Base-by-base conservation (phyloP, 2,888 invertebrate genomes). In the Trichacis sp. region DNA sequence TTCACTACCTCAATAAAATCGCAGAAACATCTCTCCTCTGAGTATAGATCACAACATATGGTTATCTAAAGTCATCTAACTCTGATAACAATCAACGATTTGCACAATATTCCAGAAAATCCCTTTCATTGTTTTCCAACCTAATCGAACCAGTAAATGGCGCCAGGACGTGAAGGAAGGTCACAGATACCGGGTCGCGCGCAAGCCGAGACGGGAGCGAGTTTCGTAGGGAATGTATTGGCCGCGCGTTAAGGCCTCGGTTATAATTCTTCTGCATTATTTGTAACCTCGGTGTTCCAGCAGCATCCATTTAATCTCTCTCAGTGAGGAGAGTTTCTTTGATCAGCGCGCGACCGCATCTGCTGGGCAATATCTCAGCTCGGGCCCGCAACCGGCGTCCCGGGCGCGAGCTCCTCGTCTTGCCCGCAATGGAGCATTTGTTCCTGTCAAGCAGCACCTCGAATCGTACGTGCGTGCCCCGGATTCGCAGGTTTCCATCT, bases 331-430 rank as follows among this genome's bases (percentile, higher is more conserved):
- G 80, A 76, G 79, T 81, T 82, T 82, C 82, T 82, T 82, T 82
- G 82, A 82, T 82, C 82, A 82, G 76, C 79, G 80, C 81, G 81
- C 81, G 80, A 82, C 82, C 82, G 81, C 82, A 82, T 82, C 82
- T 81, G 82, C 80, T 77, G 76, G 73, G 80, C 78, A 81, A 82
- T 81, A 81, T 82, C 81, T 82, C 82, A 81, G 77, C 76, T 75
- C 70, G 72, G 74, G 73, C 78, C 78, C 76, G 75, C 77, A 78
- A 80, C 78, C 76, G 77, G 77, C 79, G 73, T 80, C 75, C 79
- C 74, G 78, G 76, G 76, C 80, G 77, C 77, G 77, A 79, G 82
- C 81, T 82, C 76, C 81, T 75, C 78, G 82, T 82, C 81, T 80
- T 80, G 75, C 75, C 76, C 74, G 77, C 76, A 77, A 76, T 76